Evolutionary conservation across 2,797 vertebrate species (phyloP).

Genomic region (Cossypha heuglini): DNA sequence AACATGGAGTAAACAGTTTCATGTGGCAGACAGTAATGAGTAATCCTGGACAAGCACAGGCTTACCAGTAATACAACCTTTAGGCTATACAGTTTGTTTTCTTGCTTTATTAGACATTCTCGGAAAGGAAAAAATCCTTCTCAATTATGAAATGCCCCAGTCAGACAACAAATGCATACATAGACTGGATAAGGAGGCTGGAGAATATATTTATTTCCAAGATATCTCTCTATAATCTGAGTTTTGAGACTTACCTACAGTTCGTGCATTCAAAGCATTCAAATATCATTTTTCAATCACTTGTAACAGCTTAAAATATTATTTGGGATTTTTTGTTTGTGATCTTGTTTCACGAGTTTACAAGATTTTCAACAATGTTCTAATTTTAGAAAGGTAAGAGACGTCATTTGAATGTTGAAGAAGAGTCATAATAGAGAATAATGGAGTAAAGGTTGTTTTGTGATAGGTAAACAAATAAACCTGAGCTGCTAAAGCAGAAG

Average conservation of each 20-base stretch:
- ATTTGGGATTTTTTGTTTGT: not conserved
- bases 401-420: not conserved
- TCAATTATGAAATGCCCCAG: not conserved
- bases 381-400: not conserved
- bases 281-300: not conserved
- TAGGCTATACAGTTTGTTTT: not conserved
- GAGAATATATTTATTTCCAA: not conserved
- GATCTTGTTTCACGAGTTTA: not conserved
- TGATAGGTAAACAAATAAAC: not conserved
- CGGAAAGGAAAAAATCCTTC: not conserved
- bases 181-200: not conserved
- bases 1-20: not conserved
- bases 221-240: not conserved
- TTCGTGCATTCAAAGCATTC: not conserved
- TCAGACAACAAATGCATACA: rapidly evolving
- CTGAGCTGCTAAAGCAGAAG: not conserved
- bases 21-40: not conserved
- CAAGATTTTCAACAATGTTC: not conserved
- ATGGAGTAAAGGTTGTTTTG: not conserved
- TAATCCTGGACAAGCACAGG: not conserved
- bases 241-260: not conserved
- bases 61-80: not conserved
- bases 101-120: not conserved
- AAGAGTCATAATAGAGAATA: not conserved
- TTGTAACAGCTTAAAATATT: not conserved